Conservation (phyloP, 2,888 invertebrate species). For the Drosophila formosana region DNA sequence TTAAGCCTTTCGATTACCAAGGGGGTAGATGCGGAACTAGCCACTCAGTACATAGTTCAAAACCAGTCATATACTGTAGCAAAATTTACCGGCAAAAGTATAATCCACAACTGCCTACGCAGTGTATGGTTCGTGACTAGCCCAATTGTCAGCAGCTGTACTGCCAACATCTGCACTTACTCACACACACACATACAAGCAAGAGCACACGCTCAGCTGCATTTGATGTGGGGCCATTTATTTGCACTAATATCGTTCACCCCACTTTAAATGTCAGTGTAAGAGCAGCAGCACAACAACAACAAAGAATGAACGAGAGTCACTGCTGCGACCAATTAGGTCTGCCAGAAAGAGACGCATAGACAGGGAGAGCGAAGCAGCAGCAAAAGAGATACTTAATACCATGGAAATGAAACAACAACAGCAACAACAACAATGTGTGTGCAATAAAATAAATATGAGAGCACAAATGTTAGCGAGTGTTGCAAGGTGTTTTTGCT, state of each 20-base stretch:
- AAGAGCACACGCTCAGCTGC: slow-evolving; percentile 56
- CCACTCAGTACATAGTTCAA: too few relatives aligned
- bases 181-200: slow-evolving; percentile 10
- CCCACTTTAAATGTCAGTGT: slow-evolving; percentile 81
- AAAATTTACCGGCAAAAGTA: too few relatives aligned
- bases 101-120: too few relatives aligned
- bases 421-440: slow-evolving; percentile 17
- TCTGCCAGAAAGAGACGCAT: slow-evolving; percentile 20
- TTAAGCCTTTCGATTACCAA: too few relatives aligned
- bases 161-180: background rate
- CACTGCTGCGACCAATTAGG: slow-evolving; percentile 60
- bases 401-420: slow-evolving; percentile 20
- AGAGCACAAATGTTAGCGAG: slow-evolving; percentile 50
- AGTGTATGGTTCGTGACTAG: too few relatives aligned
- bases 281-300: slow-evolving; percentile 42
- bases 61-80: too few relatives aligned
- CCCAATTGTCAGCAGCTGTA: too few relatives aligned
- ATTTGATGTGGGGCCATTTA: slow-evolving; percentile 73
- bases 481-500: slow-evolving; percentile 74
- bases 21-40: too few relatives aligned
- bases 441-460: slow-evolving; percentile 56
- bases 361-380: slow-evolving; percentile 16
- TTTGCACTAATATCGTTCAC: slow-evolving; percentile 81
- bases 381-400: slow-evolving; percentile 33
- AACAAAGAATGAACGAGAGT: slow-evolving; percentile 30